A percentile compares a stretch with the other conserved stretches of the same genome.
phyloP scores from a whole-genome alignment of 2,888 invertebrate species.

The Stomorhina lunata region DNA sequence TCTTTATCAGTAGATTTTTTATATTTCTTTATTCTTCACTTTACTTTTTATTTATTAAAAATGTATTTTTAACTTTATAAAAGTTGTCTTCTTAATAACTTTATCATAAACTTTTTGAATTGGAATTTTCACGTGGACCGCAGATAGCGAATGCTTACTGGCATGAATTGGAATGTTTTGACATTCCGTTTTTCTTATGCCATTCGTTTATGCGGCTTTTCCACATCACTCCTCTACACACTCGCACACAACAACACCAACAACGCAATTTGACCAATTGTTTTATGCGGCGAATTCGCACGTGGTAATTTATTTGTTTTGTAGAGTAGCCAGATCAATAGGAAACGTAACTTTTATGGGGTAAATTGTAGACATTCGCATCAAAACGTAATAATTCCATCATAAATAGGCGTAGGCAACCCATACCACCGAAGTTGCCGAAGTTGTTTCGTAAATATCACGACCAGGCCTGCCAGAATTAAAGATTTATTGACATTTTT shows the following conservation, averaged over 20 bases:
- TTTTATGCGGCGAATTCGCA: constrained; percentile 31
- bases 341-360: neutral
- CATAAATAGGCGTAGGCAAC: too few relatives aligned
- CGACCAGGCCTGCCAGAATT: too few relatives aligned
- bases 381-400: too few relatives aligned
- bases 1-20: constrained; percentile 2
- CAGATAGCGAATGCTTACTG: constrained; percentile 41
- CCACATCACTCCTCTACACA: constrained; percentile 18
- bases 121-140: constrained; percentile 65
- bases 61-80: neutral
- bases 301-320: constrained; percentile 25
- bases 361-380: too few relatives aligned
- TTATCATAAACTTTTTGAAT: neutral
- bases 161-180: constrained; percentile 57
- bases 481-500: too few relatives aligned
- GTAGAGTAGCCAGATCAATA: neutral
- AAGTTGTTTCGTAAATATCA: too few relatives aligned
- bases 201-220: constrained; percentile 54
- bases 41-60: too few relatives aligned
- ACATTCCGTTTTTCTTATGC: constrained; percentile 44
- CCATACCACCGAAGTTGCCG: too few relatives aligned
- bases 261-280: neutral
- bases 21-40: too few relatives aligned
- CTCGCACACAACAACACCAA: neutral
- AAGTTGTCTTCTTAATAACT: neutral